These are phyloP conservation scores for Tretioscincus oriximinensis DNA, from an alignment of 2,113 vertebrate genomes.

Conservation along the genomic window DNA sequence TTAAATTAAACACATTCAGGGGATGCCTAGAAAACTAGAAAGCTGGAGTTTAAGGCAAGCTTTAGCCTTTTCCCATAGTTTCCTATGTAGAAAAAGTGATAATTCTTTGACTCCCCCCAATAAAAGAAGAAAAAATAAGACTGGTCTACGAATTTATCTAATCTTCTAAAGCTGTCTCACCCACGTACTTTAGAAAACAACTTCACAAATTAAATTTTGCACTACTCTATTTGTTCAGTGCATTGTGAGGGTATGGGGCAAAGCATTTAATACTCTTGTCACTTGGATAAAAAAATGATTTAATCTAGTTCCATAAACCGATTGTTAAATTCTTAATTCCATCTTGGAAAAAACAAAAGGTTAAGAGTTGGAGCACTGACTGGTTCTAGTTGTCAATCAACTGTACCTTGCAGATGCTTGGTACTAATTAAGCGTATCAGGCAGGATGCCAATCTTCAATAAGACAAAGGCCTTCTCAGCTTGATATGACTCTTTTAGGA, in stretches of 20 bases:
- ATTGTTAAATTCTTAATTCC: constrained; percentile 57
- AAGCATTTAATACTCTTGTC: constrained; percentile 51
- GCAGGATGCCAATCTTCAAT: constrained; percentile 68
- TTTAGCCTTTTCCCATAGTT: no score
- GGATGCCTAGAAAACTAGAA: not conserved
- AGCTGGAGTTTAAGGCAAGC: no score
- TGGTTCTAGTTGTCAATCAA: constrained; percentile 69
- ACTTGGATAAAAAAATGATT: constrained; percentile 54
- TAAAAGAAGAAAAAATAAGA: not conserved
- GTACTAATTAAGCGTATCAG: constrained; percentile 78
- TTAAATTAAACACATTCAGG: no score
- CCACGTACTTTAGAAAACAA: not conserved
- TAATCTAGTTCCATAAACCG: constrained; percentile 51
- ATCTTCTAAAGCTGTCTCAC: not conserved
- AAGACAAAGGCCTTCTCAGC: constrained; percentile 77
- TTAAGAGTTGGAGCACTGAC: constrained; percentile 33
- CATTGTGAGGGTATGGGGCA: not conserved
- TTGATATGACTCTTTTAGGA: constrained; percentile 78
- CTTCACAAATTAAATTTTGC: not conserved
- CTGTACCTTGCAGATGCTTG: constrained; percentile 62
- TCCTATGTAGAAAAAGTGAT: no score
- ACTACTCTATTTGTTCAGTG: not conserved
- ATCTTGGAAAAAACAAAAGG: constrained; percentile 17
- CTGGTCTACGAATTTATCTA: not conserved
- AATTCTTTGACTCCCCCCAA: no score